Percentiles rank a stretch among this genome's conserved stretches.
These are phyloP conservation scores for Limenitis camilla DNA, from an alignment of 2,888 invertebrate genomes.

Conservation along the genomic window DNA sequence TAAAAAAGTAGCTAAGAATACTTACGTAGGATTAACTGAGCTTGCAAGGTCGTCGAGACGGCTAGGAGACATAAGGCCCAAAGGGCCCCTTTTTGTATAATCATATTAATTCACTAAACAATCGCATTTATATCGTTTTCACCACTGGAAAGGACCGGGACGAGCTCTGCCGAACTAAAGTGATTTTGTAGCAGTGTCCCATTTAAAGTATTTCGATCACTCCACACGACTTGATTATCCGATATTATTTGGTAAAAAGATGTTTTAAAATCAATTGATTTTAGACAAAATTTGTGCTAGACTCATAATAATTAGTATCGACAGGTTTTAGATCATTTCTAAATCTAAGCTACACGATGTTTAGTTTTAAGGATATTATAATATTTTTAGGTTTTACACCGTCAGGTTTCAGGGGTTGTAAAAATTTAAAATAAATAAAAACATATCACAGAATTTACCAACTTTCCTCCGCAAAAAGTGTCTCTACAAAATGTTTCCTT, in stretches of 20 bases:
- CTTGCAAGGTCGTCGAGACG: slow-evolving; percentile 30
- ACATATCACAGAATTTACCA: too few species aligned
- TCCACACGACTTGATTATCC: slow-evolving; percentile 17
- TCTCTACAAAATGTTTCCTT: too few species aligned
- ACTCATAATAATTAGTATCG: too few species aligned
- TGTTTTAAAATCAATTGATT: too few species aligned
- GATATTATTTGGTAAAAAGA: neutral
- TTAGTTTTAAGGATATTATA: too few species aligned
- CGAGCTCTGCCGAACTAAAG: slow-evolving; percentile 11
- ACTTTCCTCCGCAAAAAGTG: too few species aligned
- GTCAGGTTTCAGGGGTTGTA: too few species aligned
- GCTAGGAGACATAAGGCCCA: slow-evolving; percentile 41
- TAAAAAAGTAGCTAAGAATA: slow-evolving; percentile 25
- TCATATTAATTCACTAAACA: slow-evolving; percentile 38
- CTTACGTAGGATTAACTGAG: slow-evolving; percentile 49
- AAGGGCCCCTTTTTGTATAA: slow-evolving; percentile 38
- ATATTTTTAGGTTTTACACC: too few species aligned
- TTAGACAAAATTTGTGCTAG: too few species aligned
- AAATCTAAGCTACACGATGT: too few species aligned
- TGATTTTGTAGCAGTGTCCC: slow-evolving; percentile 21
- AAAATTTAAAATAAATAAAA: too few species aligned
- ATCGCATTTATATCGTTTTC: slow-evolving; percentile 28
- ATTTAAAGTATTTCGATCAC: slow-evolving; percentile 15
- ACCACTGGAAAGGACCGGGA: slow-evolving; percentile 5
- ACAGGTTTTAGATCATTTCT: too few species aligned